These are phyloP conservation scores for Callyntrura sp. DNA, from an alignment of 2,888 invertebrate species.

Conservation along the genomic window DNA sequence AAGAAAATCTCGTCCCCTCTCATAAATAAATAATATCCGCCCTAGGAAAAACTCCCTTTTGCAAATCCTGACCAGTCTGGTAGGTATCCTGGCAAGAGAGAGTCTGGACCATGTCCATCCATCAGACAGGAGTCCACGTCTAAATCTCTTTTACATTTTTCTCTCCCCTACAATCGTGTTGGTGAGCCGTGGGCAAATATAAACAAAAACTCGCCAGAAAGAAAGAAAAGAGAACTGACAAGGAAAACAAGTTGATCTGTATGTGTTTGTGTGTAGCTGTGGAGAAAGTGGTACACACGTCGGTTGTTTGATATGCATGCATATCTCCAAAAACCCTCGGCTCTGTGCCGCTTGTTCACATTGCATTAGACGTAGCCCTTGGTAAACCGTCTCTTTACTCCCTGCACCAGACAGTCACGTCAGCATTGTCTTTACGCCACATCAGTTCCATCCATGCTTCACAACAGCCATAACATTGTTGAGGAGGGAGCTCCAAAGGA, in stretches of 20 bases:
- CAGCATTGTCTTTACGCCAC: constrained; percentile 53
- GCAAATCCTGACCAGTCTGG: background rate
- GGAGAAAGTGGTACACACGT: constrained; percentile 6
- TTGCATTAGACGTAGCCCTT: background rate
- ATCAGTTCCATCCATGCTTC: constrained; percentile 26
- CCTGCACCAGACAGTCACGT: constrained; percentile 51
- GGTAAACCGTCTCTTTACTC: constrained; percentile 11
- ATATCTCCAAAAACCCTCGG: too few species aligned
- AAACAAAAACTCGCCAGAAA: background rate
- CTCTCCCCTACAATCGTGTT: background rate
- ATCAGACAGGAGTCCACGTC: background rate
- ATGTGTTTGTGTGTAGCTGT: too few species aligned
- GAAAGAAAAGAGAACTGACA: constrained; percentile 5
- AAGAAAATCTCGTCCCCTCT: background rate
- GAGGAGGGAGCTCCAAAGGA: background rate
- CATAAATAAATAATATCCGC: background rate
- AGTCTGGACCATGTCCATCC: constrained; percentile 25
- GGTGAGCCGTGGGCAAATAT: background rate
- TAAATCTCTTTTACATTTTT: constrained; percentile 21
- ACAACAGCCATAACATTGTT: background rate
- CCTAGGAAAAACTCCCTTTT: background rate
- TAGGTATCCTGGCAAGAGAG: background rate
- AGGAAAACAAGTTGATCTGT: constrained; percentile 1
- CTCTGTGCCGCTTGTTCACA: background rate
- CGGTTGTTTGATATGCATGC: constrained; percentile 1